Percentiles rank a stretch among this genome's conserved stretches.
Conservation (phyloP, 2,888 invertebrate species). For the Agapostemon virescens region DNA sequence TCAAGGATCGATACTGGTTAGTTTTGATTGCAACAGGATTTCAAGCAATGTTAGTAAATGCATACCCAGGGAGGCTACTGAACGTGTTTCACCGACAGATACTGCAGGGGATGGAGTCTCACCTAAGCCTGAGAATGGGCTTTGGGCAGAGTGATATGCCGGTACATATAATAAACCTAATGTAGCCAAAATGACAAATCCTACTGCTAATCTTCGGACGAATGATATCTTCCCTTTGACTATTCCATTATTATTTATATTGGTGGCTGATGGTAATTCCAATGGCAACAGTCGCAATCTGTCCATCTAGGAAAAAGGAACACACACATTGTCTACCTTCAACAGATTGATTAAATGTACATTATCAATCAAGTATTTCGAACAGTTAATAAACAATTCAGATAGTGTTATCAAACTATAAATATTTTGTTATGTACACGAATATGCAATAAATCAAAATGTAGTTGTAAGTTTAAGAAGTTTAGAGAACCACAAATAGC, state of each 20-base stretch:
- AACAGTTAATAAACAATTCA: neutral
- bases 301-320: conserved; percentile 75
- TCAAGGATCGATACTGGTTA: conserved; percentile 29
- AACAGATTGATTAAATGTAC: neutral
- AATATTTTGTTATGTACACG: neutral
- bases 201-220: conserved; percentile 73
- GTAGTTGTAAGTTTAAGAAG: neutral
- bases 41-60: conserved; percentile 65
- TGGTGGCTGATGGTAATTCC: conserved; percentile 75
- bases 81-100: conserved; percentile 72
- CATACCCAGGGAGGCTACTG: conserved; percentile 77
- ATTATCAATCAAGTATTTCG: neutral
- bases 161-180: conserved; percentile 78
- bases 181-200: conserved; percentile 75
- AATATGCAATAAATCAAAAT: conserved; percentile 19
- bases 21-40: conserved; percentile 21
- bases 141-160: conserved; percentile 78
- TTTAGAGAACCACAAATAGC: neutral
- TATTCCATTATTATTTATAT: conserved; percentile 67
- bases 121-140: conserved; percentile 77
- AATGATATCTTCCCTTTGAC: conserved; percentile 75
- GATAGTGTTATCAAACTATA: conserved; percentile 13
- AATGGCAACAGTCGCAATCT: conserved; percentile 74
- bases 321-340: neutral
- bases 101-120: conserved; percentile 75